Conservation (phyloP, 2,888 invertebrate species). For the Cantharis rustica region DNA sequence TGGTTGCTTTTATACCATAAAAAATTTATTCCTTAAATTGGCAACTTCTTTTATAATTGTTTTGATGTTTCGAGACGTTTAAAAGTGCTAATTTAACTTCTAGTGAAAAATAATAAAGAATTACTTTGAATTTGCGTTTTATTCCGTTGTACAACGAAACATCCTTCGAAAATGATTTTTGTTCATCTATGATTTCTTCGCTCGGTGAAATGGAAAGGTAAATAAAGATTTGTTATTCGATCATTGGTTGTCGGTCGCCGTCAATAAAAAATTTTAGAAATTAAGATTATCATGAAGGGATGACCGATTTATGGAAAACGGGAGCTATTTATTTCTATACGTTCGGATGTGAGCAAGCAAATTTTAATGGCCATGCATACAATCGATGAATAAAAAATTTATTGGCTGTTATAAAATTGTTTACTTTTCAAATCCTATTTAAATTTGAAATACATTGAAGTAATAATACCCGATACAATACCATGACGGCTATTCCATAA, state of each 20-base stretch:
- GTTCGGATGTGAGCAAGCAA: too few species aligned
- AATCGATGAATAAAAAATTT: not conserved
- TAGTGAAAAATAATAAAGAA: conserved; percentile 19
- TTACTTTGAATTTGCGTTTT: not conserved
- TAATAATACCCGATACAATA: not conserved
- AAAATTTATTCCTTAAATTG: conserved; percentile 11
- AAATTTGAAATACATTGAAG: not conserved
- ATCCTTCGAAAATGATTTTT: too few species aligned
- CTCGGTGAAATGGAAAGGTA: too few species aligned
- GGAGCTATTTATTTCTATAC: too few species aligned
- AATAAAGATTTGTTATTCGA: too few species aligned
- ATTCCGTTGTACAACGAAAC: not conserved
- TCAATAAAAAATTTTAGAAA: too few species aligned
- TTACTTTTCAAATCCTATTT: not conserved
- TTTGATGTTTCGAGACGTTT: conserved; percentile 13
- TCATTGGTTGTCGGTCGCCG: too few species aligned
- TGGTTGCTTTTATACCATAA: conserved; percentile 6
- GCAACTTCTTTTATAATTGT: conserved; percentile 11
- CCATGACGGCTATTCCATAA: not conserved
- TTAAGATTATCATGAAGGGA: too few species aligned
- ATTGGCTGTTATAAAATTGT: not conserved
- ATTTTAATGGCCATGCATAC: too few species aligned
- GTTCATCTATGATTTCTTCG: too few species aligned
- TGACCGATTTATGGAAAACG: too few species aligned
- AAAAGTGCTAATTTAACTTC: conserved; percentile 22